These are phyloP conservation scores for Thecophora atra DNA, from an alignment of 2,888 invertebrate species.

Conservation along the genomic window DNA sequence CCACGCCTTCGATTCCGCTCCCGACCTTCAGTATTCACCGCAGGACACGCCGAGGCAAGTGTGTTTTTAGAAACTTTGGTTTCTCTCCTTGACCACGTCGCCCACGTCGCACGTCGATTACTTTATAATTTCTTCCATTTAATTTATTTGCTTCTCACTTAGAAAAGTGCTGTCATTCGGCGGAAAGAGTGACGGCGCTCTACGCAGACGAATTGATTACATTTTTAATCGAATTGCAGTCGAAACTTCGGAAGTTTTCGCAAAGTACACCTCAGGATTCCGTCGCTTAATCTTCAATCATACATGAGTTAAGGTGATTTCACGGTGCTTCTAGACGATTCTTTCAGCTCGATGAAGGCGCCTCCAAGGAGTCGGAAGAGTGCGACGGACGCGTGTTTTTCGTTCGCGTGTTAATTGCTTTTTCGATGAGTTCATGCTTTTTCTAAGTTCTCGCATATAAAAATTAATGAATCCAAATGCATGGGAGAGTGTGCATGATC, in stretches of 20 bases:
- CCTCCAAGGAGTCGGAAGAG: not conserved
- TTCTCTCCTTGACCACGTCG: not conserved
- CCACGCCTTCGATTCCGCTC: not conserved
- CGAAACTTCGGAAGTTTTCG: constrained; percentile 16
- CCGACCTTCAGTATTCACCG: not conserved
- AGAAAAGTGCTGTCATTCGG: not conserved
- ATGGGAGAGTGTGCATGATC: not conserved
- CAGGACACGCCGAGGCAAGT: constrained; percentile 18
- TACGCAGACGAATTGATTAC: constrained; percentile 19
- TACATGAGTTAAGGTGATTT: not conserved
- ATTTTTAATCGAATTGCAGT: constrained; percentile 34
- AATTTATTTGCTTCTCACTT: not conserved
- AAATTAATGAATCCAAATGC: not conserved
- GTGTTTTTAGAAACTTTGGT: constrained; percentile 12
- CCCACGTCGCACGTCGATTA: not conserved
- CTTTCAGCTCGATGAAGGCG: not conserved
- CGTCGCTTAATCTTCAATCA: not conserved
- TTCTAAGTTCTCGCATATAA: not conserved
- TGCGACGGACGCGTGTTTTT: constrained; percentile 9
- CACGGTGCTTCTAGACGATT: not conserved
- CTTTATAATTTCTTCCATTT: constrained; percentile 3
- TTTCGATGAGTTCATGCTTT: constrained; percentile 4
- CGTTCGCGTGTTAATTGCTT: constrained; percentile 33
- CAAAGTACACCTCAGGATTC: not conserved
- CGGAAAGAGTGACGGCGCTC: not conserved